Conservation (phyloP, 2,888 invertebrate genomes). For the Protonemura montana region DNA sequence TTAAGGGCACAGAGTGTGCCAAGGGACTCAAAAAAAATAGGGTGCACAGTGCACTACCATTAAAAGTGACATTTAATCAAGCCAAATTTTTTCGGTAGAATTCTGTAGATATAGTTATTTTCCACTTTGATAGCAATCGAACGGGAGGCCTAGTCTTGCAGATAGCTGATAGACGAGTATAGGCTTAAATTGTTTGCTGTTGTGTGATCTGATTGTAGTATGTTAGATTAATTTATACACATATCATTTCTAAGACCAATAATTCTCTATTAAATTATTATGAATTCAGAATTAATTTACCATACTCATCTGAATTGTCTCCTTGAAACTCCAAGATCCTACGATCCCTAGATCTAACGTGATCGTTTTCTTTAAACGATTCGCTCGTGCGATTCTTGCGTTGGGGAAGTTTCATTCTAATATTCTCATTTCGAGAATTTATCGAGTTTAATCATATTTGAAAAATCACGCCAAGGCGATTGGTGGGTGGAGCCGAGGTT, state of each 20-base stretch:
- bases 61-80: background rate
- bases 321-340: too few relatives aligned
- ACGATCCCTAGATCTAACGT: background rate
- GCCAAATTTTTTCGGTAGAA: background rate
- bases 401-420: too few relatives aligned
- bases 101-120: background rate
- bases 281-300: background rate
- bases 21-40: background rate
- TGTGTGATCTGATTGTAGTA: background rate
- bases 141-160: background rate
- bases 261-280: conserved; percentile 12
- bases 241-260: background rate
- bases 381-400: too few relatives aligned
- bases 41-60: background rate
- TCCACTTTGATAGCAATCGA: background rate
- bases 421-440: too few relatives aligned
- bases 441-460: too few relatives aligned
- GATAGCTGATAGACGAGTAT: background rate
- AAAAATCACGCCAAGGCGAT: background rate
- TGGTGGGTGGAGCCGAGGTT: background rate
- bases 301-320: too few relatives aligned
- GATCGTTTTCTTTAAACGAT: too few relatives aligned
- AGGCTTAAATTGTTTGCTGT: background rate
- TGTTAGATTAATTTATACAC: background rate
- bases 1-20: background rate